These are phyloP conservation scores for Elegia similella DNA, from an alignment of 2,888 invertebrate species.

Conservation along the genomic window DNA sequence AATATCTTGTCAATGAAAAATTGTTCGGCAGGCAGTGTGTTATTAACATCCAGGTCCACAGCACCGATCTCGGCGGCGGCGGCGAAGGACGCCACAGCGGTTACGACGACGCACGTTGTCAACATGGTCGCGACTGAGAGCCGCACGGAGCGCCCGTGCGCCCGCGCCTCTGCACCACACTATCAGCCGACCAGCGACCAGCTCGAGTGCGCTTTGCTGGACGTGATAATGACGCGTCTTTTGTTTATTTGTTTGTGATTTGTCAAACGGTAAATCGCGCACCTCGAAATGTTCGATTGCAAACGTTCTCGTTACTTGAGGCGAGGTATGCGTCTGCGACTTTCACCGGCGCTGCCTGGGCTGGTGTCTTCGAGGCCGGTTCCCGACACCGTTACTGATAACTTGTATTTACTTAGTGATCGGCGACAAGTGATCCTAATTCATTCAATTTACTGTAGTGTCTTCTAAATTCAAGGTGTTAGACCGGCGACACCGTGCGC, in stretches of 20 bases:
- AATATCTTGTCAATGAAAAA: conserved; percentile 80
- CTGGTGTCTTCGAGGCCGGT: conserved; percentile 62
- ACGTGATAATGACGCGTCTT: conserved; percentile 52
- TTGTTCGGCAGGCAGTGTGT: conserved; percentile 60
- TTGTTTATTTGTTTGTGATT: conserved; percentile 67
- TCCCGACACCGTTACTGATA: conserved; percentile 71
- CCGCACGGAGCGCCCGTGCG: conserved; percentile 34
- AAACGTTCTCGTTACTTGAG: conserved; percentile 59
- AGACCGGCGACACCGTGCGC: background rate
- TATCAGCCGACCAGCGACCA: conserved; percentile 50
- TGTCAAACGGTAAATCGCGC: conserved; percentile 48
- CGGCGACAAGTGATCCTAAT: conserved; percentile 36
- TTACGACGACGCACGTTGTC: conserved; percentile 56
- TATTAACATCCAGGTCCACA: conserved; percentile 39
- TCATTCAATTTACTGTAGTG: conserved; percentile 14
- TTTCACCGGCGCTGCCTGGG: conserved; percentile 67
- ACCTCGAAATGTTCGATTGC: conserved; percentile 35
- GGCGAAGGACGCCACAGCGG: conserved; percentile 48
- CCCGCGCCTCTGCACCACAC: conserved; percentile 55
- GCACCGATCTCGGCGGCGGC: conserved; percentile 29
- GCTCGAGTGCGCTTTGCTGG: conserved; percentile 45
- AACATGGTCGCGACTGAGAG: conserved; percentile 64
- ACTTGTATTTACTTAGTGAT: conserved; percentile 54
- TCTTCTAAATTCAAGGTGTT: conserved; percentile 20
- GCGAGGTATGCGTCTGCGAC: conserved; percentile 69